Base-by-base conservation (phyloP, 1,140 invertebrate genomes). In the Drosophila bifasciata region DNA sequence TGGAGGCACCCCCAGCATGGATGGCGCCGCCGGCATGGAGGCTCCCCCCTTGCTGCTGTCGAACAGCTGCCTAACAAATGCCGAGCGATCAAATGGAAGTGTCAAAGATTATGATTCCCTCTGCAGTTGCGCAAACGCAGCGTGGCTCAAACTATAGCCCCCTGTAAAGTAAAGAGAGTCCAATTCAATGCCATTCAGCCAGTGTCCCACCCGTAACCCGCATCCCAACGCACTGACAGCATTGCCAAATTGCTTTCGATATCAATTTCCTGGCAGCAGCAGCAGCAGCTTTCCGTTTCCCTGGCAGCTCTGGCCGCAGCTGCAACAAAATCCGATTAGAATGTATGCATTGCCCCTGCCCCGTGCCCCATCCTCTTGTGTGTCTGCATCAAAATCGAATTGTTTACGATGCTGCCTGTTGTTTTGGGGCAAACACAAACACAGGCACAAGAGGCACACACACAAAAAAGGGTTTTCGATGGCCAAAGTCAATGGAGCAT, bases 301-400 rank as follows among this genome's bases (percentile, higher is more conserved):
- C 67, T n/a, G 62, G 57, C 76, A 69, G 52, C 81, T 68, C 45
- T 51, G 56, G 81, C 81, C 77, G 64, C 81, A 86, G 81, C 83
- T 85, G 81, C 81, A 85, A 67, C 74, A 52, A 75, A 85, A 85
- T 85, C 81, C 81, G 81, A 85, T 85, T 85, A 88, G 83, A 85
- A 78, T 81, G 79, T 48, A 63, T 72, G 40, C 60, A 53, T 51
- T 46, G 40, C 21, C 52, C 46, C 21, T 19, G 46, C 41, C 32
- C 3, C 16, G 43, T 5, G 1, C 16, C 21, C 21, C 28, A 15
- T 19, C n/a, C 44, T 28, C 19, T 21, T 40, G 41, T 49, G 55
- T 63, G 32, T n/a, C n/a, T 51, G 53, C 49, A 41, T 70, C 39
- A 67, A 86, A 75, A 63, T 53, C 83, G 77, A 85, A 86, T 85